Conservation (phyloP, 2,113 vertebrate species). For the Passer domesticus region DNA sequence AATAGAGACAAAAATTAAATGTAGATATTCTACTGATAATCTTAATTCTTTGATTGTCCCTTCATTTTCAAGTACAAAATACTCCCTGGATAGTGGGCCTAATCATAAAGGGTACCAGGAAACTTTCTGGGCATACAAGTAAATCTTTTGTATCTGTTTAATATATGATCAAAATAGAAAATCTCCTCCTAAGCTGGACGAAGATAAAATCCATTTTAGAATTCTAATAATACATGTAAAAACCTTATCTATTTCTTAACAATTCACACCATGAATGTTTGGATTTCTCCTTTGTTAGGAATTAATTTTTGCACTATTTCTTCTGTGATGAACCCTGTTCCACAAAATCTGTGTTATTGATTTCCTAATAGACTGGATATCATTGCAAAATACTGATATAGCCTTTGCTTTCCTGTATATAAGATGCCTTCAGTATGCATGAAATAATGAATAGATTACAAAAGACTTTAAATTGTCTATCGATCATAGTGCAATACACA, state of each 20-base stretch:
- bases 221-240: conserved; percentile 14
- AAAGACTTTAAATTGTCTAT: conserved; percentile 64
- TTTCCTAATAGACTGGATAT: conserved; percentile 52
- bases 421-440: conserved; percentile 33
- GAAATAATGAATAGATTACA: conserved; percentile 66
- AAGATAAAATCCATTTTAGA: conserved; percentile 12
- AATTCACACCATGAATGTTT: background rate
- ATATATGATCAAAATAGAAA: conserved; percentile 13
- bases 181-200: background rate
- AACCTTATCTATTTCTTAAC: background rate
- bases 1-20: conserved; percentile 28
- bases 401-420: conserved; percentile 5
- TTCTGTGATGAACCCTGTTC: conserved; percentile 14
- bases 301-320: conserved; percentile 24
- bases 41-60: conserved; percentile 16
- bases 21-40: conserved; percentile 10
- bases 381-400: conserved; percentile 42
- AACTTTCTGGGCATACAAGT: background rate
- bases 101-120: background rate
- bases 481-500: conserved; percentile 34
- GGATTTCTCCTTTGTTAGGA: conserved; percentile 43
- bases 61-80: conserved; percentile 42
- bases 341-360: conserved; percentile 27
- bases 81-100: background rate
- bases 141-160: conserved; percentile 41